Evolutionary conservation across 2,888 invertebrate species (phyloP), one percentile per base, ranked within the genome.

Genomic region (Agrotis exclamationis): DNA sequence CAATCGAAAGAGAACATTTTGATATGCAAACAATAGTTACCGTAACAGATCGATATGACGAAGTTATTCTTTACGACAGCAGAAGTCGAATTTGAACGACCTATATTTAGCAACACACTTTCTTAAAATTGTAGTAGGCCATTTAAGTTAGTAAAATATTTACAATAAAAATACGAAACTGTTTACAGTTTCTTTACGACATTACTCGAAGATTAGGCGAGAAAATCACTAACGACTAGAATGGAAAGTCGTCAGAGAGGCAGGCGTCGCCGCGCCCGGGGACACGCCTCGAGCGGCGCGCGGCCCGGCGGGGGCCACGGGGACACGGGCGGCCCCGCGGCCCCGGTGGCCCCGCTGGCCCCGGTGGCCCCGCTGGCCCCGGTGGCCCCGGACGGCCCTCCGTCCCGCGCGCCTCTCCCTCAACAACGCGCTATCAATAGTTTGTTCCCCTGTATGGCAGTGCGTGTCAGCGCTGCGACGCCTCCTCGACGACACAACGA

Each of bases 91-190:
- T 89, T 91, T 84, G 87, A 93, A 93, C 91, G 92, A 93, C 90
- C 90, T 89, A 90, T 90, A 91, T 85, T 92, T 93, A 94, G 93
- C 93, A 93, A 95, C 93, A 95, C 93, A 93, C 93, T 88, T 90
- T 90, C 92, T 91, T 91, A 92, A 90, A 91, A 90, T 89, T 89
- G 88, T 93, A 93, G 88, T 96, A 95, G 95, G 95, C 95, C 95
- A 93, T 95, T 92, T 91, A 93, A 93, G 87, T 93, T 92, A 93
- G 87, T 92, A 94, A 93, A 94, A 94, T 96, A 96, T 96, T 93
- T 96, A 96, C 96, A 96, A 89, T 94, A 94, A 94, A 92, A 93
- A 93, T 90, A 91, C 87, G 92, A 93, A 93, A 93, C 92, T 90
- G 92, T 93, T 93, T 92, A 94, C 93, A 94, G 93, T 93, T 94